Percentiles rank a stretch among this genome's conserved stretches.
These are phyloP conservation scores for Chinchilla lanigera DNA, from an alignment of 2,113 vertebrate genomes.

Conservation along the genomic window DNA sequence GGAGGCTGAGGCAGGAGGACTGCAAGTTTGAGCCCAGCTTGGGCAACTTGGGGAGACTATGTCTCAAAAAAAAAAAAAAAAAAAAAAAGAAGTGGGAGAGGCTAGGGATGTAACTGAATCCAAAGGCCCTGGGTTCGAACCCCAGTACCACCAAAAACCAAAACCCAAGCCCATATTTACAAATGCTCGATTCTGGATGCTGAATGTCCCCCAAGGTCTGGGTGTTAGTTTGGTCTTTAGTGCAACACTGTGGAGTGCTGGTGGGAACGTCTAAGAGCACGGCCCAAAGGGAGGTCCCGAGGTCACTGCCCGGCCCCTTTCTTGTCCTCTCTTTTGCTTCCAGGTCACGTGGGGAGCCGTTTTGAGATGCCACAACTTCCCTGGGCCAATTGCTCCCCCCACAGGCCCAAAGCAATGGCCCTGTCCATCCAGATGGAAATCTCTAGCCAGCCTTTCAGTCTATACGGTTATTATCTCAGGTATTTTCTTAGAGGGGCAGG, in stretches of 20 bases:
- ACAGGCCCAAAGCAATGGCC: not conserved
- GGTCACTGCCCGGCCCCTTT: not conserved
- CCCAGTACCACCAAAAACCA: not conserved
- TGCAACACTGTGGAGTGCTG: too few species aligned
- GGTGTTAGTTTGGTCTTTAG: too few species aligned
- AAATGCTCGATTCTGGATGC: not conserved
- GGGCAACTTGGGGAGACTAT: not conserved
- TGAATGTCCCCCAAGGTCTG: not conserved
- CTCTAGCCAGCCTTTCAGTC: not conserved
- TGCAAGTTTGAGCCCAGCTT: not conserved
- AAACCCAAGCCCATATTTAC: not conserved
- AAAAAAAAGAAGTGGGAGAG: not conserved
- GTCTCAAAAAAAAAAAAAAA: not conserved
- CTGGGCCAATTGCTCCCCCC: not conserved
- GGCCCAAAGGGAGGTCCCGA: not conserved
- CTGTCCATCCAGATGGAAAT: not conserved
- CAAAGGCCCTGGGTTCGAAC: not conserved
- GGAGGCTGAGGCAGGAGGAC: not conserved
- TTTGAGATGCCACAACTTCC: not conserved
- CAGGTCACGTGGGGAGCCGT: not conserved
- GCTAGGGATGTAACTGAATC: not conserved
- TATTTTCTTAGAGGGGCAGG: not conserved
- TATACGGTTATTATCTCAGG: not conserved
- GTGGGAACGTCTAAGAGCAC: not conserved
- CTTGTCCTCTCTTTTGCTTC: not conserved